Evolutionary conservation across 2,797 vertebrate genomes (phyloP), one percentile per base, ranked within the genome.

Genomic region (Urosaurus nigricauda): DNA sequence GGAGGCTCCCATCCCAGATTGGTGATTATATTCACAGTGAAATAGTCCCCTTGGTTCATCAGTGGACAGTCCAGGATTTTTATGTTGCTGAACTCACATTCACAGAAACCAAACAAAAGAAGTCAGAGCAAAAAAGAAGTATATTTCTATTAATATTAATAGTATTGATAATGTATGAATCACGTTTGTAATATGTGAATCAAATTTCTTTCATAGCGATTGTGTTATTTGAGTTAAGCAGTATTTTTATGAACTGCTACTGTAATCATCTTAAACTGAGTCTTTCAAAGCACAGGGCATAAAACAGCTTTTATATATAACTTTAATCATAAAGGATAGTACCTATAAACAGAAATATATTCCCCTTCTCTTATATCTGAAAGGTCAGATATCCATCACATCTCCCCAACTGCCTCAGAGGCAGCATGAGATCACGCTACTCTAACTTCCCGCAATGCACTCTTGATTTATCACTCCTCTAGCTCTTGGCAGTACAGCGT

Each of bases 81-180:
- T 85, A 87, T 87, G n/a, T 92, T 53, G 29, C 51, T 60, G 37
- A 32, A 79, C 92, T n/a, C 89, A 79, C 40, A 89, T 92, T 84
- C 84, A 26, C 35, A 91, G 70, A 79, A 53, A 14, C 71, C 0
- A 3, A 1, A 24, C 24, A 70, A 83, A 65, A 88, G 82, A 86
- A 70, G 8, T 84, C 40, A 74, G n/a, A 29, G 2, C 35, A 82
- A 74, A 29, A 21, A 56, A 5, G 16, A 35, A 35, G 24, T 40
- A 40, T 0, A 87, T 83, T 78, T 77, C 58, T 53, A 0, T 43
- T 16, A 32, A 0, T 26, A 56, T 87, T 85, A 79, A 51, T 0
- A 5, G 58, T 51, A 51, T 51, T 51, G 47, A 51, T 51, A 51
- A n/a, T 1, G 13, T 79, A 8, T 4, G 89, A 92, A 82, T 74